Conservation (phyloP, 1,140 invertebrate species). For the Eufriesea mexicana region DNA sequence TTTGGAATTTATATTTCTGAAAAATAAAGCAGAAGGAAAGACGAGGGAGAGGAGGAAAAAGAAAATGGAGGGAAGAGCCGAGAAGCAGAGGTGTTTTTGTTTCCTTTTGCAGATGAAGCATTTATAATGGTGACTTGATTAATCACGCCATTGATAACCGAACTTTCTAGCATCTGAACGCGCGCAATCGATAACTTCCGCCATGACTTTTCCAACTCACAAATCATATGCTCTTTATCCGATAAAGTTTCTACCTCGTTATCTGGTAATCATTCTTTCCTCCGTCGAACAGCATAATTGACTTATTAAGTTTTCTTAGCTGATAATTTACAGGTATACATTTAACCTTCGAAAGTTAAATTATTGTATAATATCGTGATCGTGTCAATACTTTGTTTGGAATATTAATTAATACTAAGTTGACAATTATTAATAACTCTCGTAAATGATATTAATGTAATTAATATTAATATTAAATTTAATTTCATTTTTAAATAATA, state of each 20-base stretch:
- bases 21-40: not conserved
- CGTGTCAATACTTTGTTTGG: too few relatives aligned
- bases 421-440: too few relatives aligned
- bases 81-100: not conserved
- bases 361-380: not conserved
- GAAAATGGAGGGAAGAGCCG: not conserved
- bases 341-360: not conserved
- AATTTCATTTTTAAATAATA: too few relatives aligned
- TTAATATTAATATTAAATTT: too few relatives aligned
- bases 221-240: conserved; percentile 3
- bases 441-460: too few relatives aligned
- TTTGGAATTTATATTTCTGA: not conserved
- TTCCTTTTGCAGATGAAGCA: not conserved
- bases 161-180: conserved; percentile 1
- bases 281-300: not conserved
- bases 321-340: not conserved
- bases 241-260: conserved; percentile 14
- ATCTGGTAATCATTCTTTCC: conserved; percentile 11
- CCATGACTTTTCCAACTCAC: not conserved
- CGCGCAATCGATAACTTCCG: conserved; percentile 12
- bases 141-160: conserved; percentile 1
- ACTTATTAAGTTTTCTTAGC: not conserved
- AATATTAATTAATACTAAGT: too few relatives aligned
- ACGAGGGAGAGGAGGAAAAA: too few relatives aligned
- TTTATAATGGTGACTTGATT: not conserved